phyloP scores from a whole-genome alignment of 2,797 vertebrate genomes.

The Sebastes cheni region DNA sequence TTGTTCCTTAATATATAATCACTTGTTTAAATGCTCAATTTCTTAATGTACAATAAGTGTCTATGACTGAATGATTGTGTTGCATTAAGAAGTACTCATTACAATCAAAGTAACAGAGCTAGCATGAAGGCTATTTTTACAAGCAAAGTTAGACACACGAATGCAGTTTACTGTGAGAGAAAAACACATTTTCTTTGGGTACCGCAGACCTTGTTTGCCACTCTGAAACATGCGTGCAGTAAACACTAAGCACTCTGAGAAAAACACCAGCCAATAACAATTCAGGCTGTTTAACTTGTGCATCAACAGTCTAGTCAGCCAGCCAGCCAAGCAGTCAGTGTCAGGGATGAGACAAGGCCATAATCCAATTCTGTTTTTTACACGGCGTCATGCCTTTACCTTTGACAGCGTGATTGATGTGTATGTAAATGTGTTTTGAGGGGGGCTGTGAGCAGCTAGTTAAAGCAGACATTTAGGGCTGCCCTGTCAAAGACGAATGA shows the following conservation, averaged over 20 bases:
- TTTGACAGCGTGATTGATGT: constrained; percentile 82
- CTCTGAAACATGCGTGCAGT: constrained; percentile 15
- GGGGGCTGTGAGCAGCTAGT: constrained; percentile 79
- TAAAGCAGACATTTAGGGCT: constrained; percentile 79
- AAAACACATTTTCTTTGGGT: background rate
- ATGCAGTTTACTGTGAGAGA: background rate
- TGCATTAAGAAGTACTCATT: background rate
- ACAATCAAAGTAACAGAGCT: background rate
- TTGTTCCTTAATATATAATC: background rate
- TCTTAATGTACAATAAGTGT: background rate
- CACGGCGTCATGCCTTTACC: constrained; percentile 79
- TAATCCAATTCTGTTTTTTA: constrained; percentile 83
- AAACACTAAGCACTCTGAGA: constrained; percentile 30
- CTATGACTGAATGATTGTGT: background rate
- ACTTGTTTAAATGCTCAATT: background rate
- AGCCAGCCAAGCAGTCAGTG: constrained; percentile 73
- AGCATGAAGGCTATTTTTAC: background rate
- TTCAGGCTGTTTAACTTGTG: constrained; percentile 69
- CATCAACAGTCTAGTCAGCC: constrained; percentile 77
- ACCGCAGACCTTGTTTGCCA: constrained; percentile 8
- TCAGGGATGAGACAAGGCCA: constrained; percentile 77
- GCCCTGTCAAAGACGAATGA: constrained; percentile 70
- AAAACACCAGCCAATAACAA: constrained; percentile 62
- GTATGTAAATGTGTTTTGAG: constrained; percentile 83
- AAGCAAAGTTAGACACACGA: background rate